Evolutionary conservation across 2,113 vertebrate species (phyloP), one percentile per base, ranked within the genome.

Genomic region (Eublepharis macularius): DNA sequence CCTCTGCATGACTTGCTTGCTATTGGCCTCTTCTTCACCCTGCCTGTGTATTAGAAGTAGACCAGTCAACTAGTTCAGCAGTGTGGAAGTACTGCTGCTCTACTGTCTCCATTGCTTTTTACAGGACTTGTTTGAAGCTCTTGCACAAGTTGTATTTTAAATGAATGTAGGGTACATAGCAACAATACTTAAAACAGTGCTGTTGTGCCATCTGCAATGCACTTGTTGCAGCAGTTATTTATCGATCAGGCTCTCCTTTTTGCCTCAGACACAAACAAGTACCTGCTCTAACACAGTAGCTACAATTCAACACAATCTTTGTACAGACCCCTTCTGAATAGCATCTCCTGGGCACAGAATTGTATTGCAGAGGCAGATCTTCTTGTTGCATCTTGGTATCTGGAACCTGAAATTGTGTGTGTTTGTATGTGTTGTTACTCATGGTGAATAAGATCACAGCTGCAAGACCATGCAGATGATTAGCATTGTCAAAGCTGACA

Each of bases 1-100:
- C 84, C 69, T 86, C 69, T 74, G 84, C 84, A 86, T 86, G 84
- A 80, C 77, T 86, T 80, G 84, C 77, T 80, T 86, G 65, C 68
- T 80, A 43, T 80, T 80, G 70, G 69, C 68, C 84, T 86, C 70
- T 86, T 54, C 73, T 86, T 86, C 84, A 86, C 77, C 84, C 84
- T 74, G 77, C 41, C 69, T 65, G 4, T 73, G 54, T 65, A 41
- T 43, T 86, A 54, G 76, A 73, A 73, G 84, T 85, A 85, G 76
- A 79, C 60, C 1, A 14, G 76, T 70, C 76, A 85, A 36, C 51
- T 80, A 39, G 68, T 63, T 73, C 79, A 80, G 60, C 66, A 86
- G 17, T 74, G 68, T 63, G n/a, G 70, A 80, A 80, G 68, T 54
- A 26, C 39, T 74, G 24, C 51, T 49, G 69, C 57, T 80, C 43